Percentiles rank a stretch among this genome's conserved stretches.
These are phyloP conservation scores for Agapostemon virescens DNA, from an alignment of 2,888 invertebrate genomes.

Conservation along the genomic window DNA sequence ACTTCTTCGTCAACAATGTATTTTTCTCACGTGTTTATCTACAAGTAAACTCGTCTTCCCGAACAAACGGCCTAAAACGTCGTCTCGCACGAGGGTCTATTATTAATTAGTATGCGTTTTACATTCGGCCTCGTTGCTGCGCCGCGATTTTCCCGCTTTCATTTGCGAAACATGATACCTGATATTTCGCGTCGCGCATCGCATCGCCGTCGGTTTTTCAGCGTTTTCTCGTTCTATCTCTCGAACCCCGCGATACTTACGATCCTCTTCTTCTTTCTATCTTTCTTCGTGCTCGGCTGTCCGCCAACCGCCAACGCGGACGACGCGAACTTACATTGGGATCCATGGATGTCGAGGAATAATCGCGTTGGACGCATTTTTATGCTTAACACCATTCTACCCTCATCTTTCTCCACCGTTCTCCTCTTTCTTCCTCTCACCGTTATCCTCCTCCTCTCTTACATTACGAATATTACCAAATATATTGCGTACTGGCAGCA, in stretches of 20 bases:
- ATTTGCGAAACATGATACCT: constrained; percentile 20
- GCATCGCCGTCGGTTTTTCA: neutral
- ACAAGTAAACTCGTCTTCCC: constrained; percentile 73
- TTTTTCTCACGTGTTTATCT: constrained; percentile 72
- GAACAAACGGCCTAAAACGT: constrained; percentile 67
- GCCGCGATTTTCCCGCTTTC: constrained; percentile 30
- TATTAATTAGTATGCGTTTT: constrained; percentile 32
- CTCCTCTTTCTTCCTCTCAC: constrained; percentile 6
- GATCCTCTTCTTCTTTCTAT: constrained; percentile 15
- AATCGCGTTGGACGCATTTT: constrained; percentile 52
- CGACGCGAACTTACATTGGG: constrained; percentile 25
- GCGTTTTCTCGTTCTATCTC: constrained; percentile 26
- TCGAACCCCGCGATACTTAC: constrained; percentile 10
- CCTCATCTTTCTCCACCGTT: constrained; percentile 11
- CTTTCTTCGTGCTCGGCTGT: constrained; percentile 23
- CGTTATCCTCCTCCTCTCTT: constrained; percentile 45
- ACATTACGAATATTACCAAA: constrained; percentile 68
- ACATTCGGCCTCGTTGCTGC: constrained; percentile 31
- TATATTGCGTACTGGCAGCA: constrained; percentile 76
- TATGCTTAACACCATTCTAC: constrained; percentile 37
- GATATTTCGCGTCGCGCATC: constrained; percentile 7
- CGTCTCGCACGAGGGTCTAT: constrained; percentile 53
- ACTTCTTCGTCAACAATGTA: constrained; percentile 75
- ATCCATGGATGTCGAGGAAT: constrained; percentile 45
- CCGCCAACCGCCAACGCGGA: neutral